These are phyloP conservation scores for Coccyzus lansbergi DNA, from an alignment of 2,797 vertebrate species.

Conservation along the genomic window DNA sequence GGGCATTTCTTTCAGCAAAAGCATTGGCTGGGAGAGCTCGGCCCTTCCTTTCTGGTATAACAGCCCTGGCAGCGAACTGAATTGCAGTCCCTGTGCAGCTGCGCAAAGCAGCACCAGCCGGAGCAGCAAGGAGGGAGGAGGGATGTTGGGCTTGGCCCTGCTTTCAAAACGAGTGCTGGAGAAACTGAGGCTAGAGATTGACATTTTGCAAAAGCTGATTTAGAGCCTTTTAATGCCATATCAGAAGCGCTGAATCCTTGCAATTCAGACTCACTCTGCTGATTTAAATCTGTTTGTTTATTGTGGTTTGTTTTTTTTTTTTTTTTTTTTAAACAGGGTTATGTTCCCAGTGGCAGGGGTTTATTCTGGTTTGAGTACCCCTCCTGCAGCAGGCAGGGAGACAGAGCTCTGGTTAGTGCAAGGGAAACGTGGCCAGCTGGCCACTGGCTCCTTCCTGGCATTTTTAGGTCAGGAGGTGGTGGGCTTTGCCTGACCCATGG, in stretches of 20 bases:
- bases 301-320: too few relatives aligned
- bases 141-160: neutral
- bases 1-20: neutral
- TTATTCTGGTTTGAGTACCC: neutral
- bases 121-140: neutral
- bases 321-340: neutral
- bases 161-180: neutral
- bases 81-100: neutral
- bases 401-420: neutral
- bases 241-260: neutral
- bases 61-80: neutral
- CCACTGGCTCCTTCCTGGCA: rapidly evolving
- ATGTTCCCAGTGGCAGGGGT: neutral
- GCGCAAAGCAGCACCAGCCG: rapidly evolving
- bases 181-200: neutral
- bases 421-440: neutral
- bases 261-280: neutral
- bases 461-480: neutral
- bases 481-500: neutral
- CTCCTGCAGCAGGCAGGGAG: neutral
- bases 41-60: neutral
- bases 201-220: neutral
- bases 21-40: rapidly evolving
- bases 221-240: neutral
- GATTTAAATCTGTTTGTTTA: neutral